A percentile compares a stretch with the other conserved stretches of the same genome.
Evolutionary conservation across 2,113 vertebrate species (phyloP).

Genomic region (Baryphthengus martii): DNA sequence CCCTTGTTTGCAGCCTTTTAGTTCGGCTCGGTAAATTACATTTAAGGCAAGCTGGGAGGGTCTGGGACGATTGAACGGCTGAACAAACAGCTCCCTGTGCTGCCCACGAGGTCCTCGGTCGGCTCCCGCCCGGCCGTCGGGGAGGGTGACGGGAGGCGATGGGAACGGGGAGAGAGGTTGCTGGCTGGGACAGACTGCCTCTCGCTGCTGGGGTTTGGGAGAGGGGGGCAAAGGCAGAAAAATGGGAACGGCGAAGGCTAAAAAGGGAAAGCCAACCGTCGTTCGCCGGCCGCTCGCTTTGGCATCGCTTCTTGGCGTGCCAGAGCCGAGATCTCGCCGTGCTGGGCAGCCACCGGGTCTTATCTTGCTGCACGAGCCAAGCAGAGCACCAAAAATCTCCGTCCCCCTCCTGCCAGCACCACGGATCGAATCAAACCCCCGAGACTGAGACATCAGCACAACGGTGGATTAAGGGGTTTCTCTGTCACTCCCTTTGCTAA

Average conservation of each 20-base stretch:
- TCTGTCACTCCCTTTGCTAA: neutral
- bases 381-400: neutral
- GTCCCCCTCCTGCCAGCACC: neutral
- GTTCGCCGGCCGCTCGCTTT: neutral
- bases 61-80: slow-evolving; percentile 61
- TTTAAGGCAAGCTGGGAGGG: slow-evolving; percentile 74
- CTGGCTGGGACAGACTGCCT: neutral
- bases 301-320: neutral
- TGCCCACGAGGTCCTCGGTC: slow-evolving; percentile 7
- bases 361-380: neutral
- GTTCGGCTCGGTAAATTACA: slow-evolving; percentile 84
- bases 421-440: neutral
- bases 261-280: neutral
- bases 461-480: neutral
- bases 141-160: neutral
- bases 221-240: neutral
- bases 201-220: neutral
- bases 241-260: neutral
- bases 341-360: neutral
- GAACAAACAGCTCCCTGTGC: slow-evolving; percentile 71
- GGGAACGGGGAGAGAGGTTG: slow-evolving; percentile 6
- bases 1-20: slow-evolving; percentile 87
- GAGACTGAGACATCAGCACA: neutral
- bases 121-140: neutral
- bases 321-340: neutral